A percentile compares a stretch with the other conserved stretches of the same genome.
phyloP scores from a whole-genome alignment of 2,797 vertebrate genomes.

The Enteromius viviparus region DNA sequence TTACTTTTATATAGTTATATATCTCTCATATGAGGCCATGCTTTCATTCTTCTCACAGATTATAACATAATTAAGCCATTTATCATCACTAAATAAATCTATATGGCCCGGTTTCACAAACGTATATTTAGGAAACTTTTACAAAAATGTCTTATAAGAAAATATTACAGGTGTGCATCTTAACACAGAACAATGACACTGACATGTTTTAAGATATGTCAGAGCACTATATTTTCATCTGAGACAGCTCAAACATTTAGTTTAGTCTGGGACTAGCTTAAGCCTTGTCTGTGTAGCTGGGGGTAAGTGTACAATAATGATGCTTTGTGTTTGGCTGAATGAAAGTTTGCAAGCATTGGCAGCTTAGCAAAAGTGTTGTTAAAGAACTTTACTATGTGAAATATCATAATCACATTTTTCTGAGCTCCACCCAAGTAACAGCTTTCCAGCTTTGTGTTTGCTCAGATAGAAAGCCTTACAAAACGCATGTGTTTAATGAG shows the following conservation, averaged over 20 bases:
- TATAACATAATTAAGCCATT: background rate
- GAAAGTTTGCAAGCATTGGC: background rate
- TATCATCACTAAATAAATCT: background rate
- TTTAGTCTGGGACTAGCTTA: too few species aligned
- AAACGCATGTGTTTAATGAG: background rate
- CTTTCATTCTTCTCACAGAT: background rate
- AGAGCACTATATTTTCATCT: too few species aligned
- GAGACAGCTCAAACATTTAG: too few species aligned
- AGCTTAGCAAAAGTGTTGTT: background rate
- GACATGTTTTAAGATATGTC: too few species aligned
- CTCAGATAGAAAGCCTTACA: background rate
- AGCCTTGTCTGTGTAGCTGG: too few species aligned
- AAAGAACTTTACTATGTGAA: slow-evolving; percentile 27
- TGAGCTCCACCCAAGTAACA: background rate
- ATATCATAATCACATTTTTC: slow-evolving; percentile 26
- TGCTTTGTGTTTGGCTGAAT: background rate
- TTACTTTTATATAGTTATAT: background rate
- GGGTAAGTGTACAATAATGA: background rate
- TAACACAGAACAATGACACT: too few species aligned
- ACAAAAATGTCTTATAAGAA: too few species aligned
- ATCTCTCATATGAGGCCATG: background rate
- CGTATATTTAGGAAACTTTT: too few species aligned
- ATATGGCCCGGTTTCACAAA: too few species aligned
- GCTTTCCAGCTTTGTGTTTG: background rate
- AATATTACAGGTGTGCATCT: too few species aligned